Percentiles rank a stretch among this genome's conserved stretches.
Evolutionary conservation across 1,140 invertebrate species (phyloP).

Genomic region (Hypsibius dujardini): DNA sequence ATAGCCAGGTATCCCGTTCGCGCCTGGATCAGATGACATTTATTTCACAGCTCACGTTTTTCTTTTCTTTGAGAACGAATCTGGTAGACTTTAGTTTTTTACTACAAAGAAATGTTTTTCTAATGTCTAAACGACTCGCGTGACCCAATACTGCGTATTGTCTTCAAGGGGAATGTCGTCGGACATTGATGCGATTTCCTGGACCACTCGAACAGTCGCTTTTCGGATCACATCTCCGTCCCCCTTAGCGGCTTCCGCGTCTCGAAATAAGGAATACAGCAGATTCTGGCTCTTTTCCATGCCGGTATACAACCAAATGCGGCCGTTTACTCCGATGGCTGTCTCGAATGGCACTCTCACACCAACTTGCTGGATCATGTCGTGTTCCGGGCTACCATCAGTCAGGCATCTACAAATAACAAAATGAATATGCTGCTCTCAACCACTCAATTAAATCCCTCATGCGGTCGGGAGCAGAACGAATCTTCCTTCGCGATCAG

Average conservation of each 20-base stretch:
- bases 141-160: constrained; percentile 16
- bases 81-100: too few relatives aligned
- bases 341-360: constrained; percentile 65
- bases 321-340: constrained; percentile 77
- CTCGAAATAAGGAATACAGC: neutral
- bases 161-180: constrained; percentile 12
- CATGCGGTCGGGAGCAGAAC: too few relatives aligned
- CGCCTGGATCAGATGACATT: too few relatives aligned
- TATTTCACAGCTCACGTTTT: too few relatives aligned
- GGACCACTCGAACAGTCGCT: neutral
- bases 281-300: constrained; percentile 28
- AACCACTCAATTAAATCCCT: too few relatives aligned
- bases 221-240: neutral
- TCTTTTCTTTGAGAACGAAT: too few relatives aligned
- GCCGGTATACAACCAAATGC: constrained; percentile 70
- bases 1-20: too few relatives aligned
- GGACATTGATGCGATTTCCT: neutral
- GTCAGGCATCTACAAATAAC: neutral
- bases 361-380: constrained; percentile 37
- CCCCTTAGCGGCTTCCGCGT: neutral
- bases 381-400: neutral
- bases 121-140: neutral
- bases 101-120: too few relatives aligned
- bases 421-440: too few relatives aligned
- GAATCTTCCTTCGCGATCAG: too few relatives aligned